phyloP scores from a whole-genome alignment of 1,140 invertebrate species.

The Drosophila arizonae region DNA sequence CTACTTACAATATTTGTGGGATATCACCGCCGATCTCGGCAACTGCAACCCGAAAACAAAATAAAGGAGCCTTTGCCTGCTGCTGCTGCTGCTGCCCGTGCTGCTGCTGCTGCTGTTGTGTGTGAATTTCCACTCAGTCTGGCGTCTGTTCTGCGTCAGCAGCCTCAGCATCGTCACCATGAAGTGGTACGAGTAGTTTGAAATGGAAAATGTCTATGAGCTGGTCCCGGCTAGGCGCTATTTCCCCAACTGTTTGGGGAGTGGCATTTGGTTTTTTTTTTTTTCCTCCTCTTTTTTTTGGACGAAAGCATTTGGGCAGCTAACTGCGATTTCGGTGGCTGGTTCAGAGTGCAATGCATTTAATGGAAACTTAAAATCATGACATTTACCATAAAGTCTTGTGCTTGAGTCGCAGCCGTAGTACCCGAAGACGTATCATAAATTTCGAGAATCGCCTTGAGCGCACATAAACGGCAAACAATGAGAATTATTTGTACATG shows the following conservation, averaged over 20 bases:
- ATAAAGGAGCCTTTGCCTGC: slow-evolving; percentile 39
- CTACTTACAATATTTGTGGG: slow-evolving; percentile 78
- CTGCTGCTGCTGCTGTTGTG: slow-evolving; percentile 49
- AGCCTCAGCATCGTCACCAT: slow-evolving; percentile 63
- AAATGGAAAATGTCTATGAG: slow-evolving; percentile 74
- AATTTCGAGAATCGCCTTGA: slow-evolving; percentile 42
- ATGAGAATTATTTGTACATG: slow-evolving; percentile 37
- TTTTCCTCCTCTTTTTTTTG: slow-evolving; percentile 6
- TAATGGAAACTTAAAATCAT: slow-evolving; percentile 73
- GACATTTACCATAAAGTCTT: slow-evolving; percentile 65
- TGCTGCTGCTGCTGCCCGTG: no score
- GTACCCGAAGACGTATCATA: slow-evolving; percentile 55
- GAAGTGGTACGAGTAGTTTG: slow-evolving; percentile 58
- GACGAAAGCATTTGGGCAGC: slow-evolving; percentile 64
- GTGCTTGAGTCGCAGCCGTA: slow-evolving; percentile 11
- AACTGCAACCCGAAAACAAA: slow-evolving; percentile 59
- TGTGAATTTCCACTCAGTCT: slow-evolving; percentile 73
- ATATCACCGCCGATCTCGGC: slow-evolving; percentile 74
- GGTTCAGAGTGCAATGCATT: slow-evolving; percentile 73
- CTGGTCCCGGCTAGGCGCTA: slow-evolving; percentile 32
- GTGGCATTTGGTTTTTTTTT: slow-evolving; percentile 50
- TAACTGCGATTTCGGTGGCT: slow-evolving; percentile 57
- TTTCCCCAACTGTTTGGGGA: slow-evolving; percentile 43
- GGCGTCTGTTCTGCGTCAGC: slow-evolving; percentile 71
- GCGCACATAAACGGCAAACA: slow-evolving; percentile 43